A percentile compares a stretch with the other conserved stretches of the same genome.
Evolutionary conservation across 2,113 vertebrate genomes (phyloP).

Genomic region (Dromaius novaehollandiae): DNA sequence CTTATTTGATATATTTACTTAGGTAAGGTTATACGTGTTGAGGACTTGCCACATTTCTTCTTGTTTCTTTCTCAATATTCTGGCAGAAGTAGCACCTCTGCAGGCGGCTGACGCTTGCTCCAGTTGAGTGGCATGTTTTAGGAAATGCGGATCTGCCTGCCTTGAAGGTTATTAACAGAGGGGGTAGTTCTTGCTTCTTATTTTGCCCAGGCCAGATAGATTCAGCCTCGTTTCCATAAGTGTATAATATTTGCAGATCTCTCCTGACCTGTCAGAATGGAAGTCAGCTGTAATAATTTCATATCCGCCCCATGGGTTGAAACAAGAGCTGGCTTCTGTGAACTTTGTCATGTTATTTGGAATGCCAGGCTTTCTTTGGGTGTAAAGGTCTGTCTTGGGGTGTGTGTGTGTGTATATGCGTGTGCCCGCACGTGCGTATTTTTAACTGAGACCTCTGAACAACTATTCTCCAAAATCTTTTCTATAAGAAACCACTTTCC

Average conservation of each 20-base stretch:
- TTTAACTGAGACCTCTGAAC: background rate
- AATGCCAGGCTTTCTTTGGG: background rate
- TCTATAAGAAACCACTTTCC: background rate
- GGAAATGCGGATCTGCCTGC: background rate
- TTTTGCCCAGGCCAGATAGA: background rate
- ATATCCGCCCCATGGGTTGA: background rate
- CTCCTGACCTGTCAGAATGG: slow-evolving; percentile 16
- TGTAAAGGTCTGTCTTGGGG: background rate
- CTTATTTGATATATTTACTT: background rate
- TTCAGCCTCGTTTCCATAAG: background rate
- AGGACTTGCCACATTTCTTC: background rate
- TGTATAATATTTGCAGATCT: background rate
- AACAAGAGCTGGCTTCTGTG: background rate
- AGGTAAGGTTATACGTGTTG: background rate
- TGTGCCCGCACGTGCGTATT: too few relatives aligned
- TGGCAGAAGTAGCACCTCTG: background rate
- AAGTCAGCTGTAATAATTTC: slow-evolving; percentile 10
- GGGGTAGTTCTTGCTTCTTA: background rate
- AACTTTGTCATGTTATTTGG: background rate
- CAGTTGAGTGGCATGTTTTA: background rate
- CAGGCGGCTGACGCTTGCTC: background rate
- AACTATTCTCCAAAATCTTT: background rate
- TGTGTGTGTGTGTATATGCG: too few relatives aligned
- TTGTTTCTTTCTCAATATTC: background rate
- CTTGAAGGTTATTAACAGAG: background rate